Base-by-base conservation (phyloP, 2,797 vertebrate genomes). In the Hyperoplus lanceolatus region DNA sequence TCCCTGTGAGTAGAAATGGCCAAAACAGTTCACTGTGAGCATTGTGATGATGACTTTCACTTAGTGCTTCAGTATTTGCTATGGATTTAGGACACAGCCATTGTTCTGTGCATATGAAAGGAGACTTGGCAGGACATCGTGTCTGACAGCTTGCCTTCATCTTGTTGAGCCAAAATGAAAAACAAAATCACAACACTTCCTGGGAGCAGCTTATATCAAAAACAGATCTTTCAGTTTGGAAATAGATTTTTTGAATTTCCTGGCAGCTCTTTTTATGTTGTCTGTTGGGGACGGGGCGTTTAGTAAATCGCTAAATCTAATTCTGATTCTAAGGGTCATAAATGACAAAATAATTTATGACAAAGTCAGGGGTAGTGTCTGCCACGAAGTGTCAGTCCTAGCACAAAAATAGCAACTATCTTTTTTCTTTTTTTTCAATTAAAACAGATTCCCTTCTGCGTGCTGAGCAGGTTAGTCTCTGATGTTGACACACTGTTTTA, bases 211-310 rank as follows among this genome's bases (percentile, higher is more conserved):
- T 12, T 29, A 14, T 54, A 49, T 76, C 51, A 73, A 48, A 77
- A 61, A 75, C 56, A 70, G 41, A 66, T 67, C 59, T 79, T 46
- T 82, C 21, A 46, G 12, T 42, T 65, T 72, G 63, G 48, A 80
- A 73, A 73, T 14, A 75, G 15, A 76, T 74, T 50, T 39, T 42
- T 59, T 39, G 38, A 68, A 56, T 70, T 48, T 62, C 58, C 79
- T 81, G 81, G 69, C 78, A 73, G 51, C 15, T 45, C 15, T 50
- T 51, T 55, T 39, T 51, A 56, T 18, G 73, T 36, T 72, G 62
- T 77, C 21, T 36, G 38, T 14, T 29, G 11, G 18, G 21, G 60
- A 65, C 66, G 6, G 14, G 45, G 42, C 4, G 1, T 12, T 16
- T 46, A 36, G 50, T 65, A 48, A 79, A 43, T 4, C 21, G 41